Evolutionary conservation across 2,797 vertebrate genomes (phyloP).

Genomic region (Urocyon cinereoargenteus): DNA sequence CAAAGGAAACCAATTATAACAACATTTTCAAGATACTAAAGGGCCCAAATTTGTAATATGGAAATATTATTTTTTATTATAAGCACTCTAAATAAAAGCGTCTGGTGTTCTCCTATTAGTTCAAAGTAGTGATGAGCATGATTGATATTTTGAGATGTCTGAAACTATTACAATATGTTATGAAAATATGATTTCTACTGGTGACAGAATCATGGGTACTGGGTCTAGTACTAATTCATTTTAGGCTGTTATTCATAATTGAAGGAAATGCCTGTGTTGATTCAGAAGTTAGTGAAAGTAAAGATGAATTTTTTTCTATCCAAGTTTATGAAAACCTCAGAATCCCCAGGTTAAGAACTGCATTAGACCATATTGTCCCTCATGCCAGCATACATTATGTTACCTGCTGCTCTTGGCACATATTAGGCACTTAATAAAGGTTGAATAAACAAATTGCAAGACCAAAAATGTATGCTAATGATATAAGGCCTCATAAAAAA

Average conservation of each 20-base stretch:
- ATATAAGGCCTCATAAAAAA: constrained; percentile 2
- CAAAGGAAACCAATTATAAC: neutral
- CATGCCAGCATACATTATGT: neutral
- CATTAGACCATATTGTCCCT: neutral
- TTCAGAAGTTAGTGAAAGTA: constrained; percentile 43
- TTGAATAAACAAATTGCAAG: neutral
- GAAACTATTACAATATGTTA: neutral
- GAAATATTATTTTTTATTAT: neutral
- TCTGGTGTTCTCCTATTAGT: neutral
- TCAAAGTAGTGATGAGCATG: neutral
- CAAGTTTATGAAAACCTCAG: neutral
- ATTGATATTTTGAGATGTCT: neutral
- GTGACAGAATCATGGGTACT: neutral
- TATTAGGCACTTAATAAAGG: neutral
- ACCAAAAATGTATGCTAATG: neutral
- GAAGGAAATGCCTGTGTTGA: neutral
- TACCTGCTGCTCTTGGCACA: neutral
- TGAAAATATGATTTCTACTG: neutral
- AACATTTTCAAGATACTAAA: neutral
- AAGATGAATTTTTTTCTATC: neutral
- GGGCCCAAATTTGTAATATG: neutral
- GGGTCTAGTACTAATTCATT: neutral
- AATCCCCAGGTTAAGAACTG: neutral
- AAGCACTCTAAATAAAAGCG: neutral
- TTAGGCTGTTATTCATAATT: neutral